A percentile compares a stretch with the other conserved stretches of the same genome.
Evolutionary conservation across 2,888 invertebrate genomes (phyloP).

Genomic region (Volucella zonaria): DNA sequence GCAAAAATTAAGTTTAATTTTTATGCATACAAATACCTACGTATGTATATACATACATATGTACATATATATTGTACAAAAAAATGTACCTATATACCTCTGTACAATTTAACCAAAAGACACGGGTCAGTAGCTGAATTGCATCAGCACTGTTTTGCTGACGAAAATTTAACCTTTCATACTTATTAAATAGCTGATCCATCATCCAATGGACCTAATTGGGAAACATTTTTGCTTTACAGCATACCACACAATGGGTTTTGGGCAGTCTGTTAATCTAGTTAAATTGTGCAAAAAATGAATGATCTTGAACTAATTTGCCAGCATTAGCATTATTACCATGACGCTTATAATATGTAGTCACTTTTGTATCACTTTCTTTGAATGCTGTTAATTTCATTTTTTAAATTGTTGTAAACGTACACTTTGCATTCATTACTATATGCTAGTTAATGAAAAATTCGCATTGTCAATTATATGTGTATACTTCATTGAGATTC

Average conservation of each 20-base stretch:
- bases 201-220: slow-evolving; percentile 37
- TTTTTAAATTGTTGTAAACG: slow-evolving; percentile 11
- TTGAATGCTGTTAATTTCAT: slow-evolving; percentile 8
- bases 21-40: slow-evolving; percentile 7
- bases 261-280: slow-evolving; percentile 27
- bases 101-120: not conserved
- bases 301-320: slow-evolving; percentile 66
- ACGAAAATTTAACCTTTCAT: slow-evolving; percentile 22
- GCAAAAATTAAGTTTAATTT: slow-evolving; percentile 48
- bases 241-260: slow-evolving; percentile 2
- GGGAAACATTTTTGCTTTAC: slow-evolving; percentile 27
- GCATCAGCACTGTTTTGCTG: slow-evolving; percentile 16
- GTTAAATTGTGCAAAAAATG: slow-evolving; percentile 54
- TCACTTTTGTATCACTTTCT: slow-evolving; percentile 15
- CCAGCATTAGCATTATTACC: slow-evolving; percentile 3
- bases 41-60: not conserved
- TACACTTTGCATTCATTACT: slow-evolving; percentile 6
- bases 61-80: too few species aligned
- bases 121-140: slow-evolving; percentile 20
- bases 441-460: slow-evolving; percentile 41
- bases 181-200: slow-evolving; percentile 33
- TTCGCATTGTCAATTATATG: slow-evolving; percentile 43
- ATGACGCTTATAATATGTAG: not conserved
- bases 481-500: slow-evolving; percentile 21
- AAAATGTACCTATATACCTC: slow-evolving; percentile 22